phyloP scores from a whole-genome alignment of 2,113 vertebrate genomes.

The Poicephalus meyeri region DNA sequence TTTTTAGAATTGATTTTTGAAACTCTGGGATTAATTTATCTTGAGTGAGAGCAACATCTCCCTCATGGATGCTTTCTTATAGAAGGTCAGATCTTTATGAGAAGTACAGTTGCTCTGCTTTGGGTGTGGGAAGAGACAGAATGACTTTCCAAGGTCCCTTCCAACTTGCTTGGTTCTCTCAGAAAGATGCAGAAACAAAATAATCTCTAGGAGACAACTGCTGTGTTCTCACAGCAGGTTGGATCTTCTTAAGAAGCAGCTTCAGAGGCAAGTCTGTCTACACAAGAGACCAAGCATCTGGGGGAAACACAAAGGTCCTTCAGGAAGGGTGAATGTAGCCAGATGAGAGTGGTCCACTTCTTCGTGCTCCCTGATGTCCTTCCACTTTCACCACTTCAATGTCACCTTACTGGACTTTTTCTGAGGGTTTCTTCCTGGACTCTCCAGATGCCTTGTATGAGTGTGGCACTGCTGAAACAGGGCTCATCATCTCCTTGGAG shows the following conservation, averaged over 20 bases:
- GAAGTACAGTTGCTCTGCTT: neutral
- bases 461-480: neutral
- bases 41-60: neutral
- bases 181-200: neutral
- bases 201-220: neutral
- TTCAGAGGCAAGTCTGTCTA: neutral
- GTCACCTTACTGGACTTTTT: neutral
- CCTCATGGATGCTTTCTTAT: neutral
- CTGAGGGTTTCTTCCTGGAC: neutral
- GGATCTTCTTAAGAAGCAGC: neutral
- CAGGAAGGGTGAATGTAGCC: neutral
- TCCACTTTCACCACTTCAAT: neutral
- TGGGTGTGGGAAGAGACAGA: neutral
- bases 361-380: neutral
- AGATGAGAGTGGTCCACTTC: neutral
- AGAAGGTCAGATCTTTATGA: neutral
- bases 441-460: accelerated
- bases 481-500: neutral
- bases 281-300: neutral
- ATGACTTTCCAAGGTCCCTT: neutral
- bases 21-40: neutral
- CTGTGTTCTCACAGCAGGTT: neutral
- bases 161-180: neutral
- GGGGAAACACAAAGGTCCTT: neutral
- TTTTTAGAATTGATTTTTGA: neutral